These are phyloP conservation scores for Diorhabda carinulata DNA, from an alignment of 1,140 invertebrate genomes.

Conservation along the genomic window DNA sequence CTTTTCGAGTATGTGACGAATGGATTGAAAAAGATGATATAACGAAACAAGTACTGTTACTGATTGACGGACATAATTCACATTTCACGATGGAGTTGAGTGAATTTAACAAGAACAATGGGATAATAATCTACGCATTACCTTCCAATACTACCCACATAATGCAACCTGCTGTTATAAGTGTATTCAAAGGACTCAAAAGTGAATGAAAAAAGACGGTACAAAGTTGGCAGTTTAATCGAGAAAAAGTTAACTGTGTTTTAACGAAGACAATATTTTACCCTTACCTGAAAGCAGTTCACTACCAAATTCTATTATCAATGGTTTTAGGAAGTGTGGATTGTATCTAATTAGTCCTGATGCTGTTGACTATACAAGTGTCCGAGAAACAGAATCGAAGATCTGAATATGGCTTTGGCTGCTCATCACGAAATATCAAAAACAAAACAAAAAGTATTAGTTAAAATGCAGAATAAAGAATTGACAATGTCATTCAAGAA, in stretches of 20 bases:
- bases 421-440: too few relatives aligned
- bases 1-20: slow-evolving; percentile 15
- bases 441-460: too few relatives aligned
- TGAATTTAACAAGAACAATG: slow-evolving; percentile 43
- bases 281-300: not conserved
- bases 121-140: slow-evolving; percentile 47
- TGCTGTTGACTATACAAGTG: slow-evolving; percentile 15
- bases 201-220: slow-evolving; percentile 40
- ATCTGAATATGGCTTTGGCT: not conserved
- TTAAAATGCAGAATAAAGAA: too few relatives aligned
- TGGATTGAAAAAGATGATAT: slow-evolving; percentile 30
- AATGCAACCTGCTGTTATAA: slow-evolving; percentile 47
- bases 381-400: slow-evolving; percentile 8
- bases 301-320: slow-evolving; percentile 31
- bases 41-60: slow-evolving; percentile 40
- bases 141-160: slow-evolving; percentile 48
- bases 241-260: slow-evolving; percentile 22
- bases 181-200: slow-evolving; percentile 44
- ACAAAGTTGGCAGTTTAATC: slow-evolving; percentile 20
- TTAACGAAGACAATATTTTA: slow-evolving; percentile 6
- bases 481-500: too few relatives aligned
- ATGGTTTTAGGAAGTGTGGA: slow-evolving; percentile 41
- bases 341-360: slow-evolving; percentile 10
- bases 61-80: slow-evolving; percentile 48
- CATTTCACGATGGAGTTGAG: slow-evolving; percentile 44